Conservation (phyloP, 2,113 vertebrate species). For the Anoplopoma fimbria region DNA sequence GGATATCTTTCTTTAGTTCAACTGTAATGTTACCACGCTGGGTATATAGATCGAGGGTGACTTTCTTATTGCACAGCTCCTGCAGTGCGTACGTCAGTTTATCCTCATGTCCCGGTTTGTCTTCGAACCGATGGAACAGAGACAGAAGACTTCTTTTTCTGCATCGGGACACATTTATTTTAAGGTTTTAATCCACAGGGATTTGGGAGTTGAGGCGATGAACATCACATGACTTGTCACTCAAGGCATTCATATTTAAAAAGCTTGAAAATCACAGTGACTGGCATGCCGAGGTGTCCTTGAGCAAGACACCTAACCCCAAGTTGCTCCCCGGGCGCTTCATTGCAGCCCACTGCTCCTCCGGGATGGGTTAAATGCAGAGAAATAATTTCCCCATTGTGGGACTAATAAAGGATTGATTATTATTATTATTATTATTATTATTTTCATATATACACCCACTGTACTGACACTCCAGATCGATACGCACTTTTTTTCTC, state of each 20-base stretch:
- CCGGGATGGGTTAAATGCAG: too few species aligned
- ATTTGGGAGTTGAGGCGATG: neutral
- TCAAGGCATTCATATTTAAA: neutral
- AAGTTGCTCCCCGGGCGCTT: too few species aligned
- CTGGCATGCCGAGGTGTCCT: too few species aligned
- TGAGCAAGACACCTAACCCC: too few species aligned
- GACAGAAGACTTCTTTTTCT: neutral
- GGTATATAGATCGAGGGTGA: neutral
- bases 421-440: too few species aligned
- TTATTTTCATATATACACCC: neutral
- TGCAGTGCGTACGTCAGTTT: neutral
- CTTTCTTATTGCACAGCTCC: neutral
- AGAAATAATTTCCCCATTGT: too few species aligned
- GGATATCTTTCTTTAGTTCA: conserved; percentile 34
- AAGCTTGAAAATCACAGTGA: neutral
- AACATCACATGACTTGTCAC: neutral
- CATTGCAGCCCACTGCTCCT: too few species aligned
- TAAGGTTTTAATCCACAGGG: neutral
- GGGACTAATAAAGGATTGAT: too few species aligned
- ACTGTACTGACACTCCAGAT: neutral
- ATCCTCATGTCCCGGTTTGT: neutral
- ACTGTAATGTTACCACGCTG: neutral
- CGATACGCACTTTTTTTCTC: neutral
- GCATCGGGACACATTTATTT: neutral
- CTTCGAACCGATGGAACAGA: neutral